Evolutionary conservation across 2,113 vertebrate species (phyloP).

Genomic region (Triplophysa siluroides): DNA sequence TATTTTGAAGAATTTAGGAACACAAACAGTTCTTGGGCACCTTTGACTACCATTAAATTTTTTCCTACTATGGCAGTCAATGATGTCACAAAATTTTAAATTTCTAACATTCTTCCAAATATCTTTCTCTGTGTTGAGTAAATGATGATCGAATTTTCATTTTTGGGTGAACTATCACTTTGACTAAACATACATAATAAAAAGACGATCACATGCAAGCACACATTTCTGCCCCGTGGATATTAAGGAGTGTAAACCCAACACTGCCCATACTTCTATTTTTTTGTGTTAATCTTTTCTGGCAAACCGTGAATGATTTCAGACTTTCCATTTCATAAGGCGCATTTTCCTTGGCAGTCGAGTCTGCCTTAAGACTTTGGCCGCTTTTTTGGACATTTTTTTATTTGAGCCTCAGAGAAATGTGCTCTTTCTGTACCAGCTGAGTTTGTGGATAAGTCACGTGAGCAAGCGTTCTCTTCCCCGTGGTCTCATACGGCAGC

Average conservation of each 20-base stretch:
- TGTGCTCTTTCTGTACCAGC: constrained; percentile 54
- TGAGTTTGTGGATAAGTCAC: constrained; percentile 43
- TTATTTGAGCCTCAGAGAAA: constrained; percentile 63
- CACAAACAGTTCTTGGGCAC: no score
- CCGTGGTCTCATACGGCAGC: background rate
- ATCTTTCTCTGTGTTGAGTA: no score
- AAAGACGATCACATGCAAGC: constrained; percentile 39
- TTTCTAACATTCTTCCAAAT: no score
- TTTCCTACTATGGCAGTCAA: no score
- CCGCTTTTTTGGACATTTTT: constrained; percentile 72
- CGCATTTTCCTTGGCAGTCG: constrained; percentile 74
- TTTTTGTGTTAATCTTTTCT: constrained; percentile 63
- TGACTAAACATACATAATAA: constrained; percentile 51
- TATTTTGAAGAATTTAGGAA: no score
- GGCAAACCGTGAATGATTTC: constrained; percentile 72
- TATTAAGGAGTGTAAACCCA: constrained; percentile 33
- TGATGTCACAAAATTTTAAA: no score
- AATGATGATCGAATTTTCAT: no score
- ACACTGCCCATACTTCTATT: constrained; percentile 55
- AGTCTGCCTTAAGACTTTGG: constrained; percentile 65
- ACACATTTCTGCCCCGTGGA: background rate
- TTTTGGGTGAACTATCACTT: background rate
- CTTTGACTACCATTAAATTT: no score
- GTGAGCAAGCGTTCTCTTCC: constrained; percentile 8
- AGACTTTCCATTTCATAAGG: constrained; percentile 82